Percentiles rank a stretch among this genome's conserved stretches.
Evolutionary conservation across 2,888 invertebrate species (phyloP).

Genomic region (Eucera pruinosa): DNA sequence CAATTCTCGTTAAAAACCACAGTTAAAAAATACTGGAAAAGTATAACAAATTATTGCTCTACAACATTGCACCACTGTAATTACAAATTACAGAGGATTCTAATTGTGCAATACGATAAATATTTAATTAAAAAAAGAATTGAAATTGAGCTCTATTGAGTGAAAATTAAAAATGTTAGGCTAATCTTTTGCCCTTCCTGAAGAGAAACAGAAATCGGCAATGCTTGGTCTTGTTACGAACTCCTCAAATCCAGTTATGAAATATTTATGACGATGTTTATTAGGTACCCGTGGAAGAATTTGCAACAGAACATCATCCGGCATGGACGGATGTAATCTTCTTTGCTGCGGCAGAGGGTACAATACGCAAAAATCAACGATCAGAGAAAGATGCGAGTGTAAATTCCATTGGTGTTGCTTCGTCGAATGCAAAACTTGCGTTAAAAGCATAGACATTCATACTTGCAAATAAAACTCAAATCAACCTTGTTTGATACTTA

Average conservation of each 20-base stretch:
- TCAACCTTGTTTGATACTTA: conserved; percentile 5
- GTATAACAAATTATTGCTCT: no score
- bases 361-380: conserved; percentile 92
- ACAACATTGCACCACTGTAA: no score
- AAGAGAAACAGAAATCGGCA: no score
- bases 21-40: neutral
- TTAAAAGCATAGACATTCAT: conserved; percentile 90
- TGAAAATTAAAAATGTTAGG: no score
- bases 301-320: conserved; percentile 90
- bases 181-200: no score
- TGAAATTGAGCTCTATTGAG: no score
- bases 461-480: conserved; percentile 91
- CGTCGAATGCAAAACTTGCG: conserved; percentile 95
- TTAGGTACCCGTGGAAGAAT: conserved; percentile 89
- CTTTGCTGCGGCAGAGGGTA: conserved; percentile 97
- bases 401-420: conserved; percentile 98
- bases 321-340: conserved; percentile 93
- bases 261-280: neutral
- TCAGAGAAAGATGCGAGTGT: conserved; percentile 94
- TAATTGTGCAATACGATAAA: no score
- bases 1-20: neutral
- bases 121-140: no score
- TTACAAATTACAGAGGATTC: no score
- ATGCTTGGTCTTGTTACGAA: no score
- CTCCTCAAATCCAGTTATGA: no score